phyloP scores from a whole-genome alignment of 2,113 vertebrate genomes.

The Pholis gunnellus region DNA sequence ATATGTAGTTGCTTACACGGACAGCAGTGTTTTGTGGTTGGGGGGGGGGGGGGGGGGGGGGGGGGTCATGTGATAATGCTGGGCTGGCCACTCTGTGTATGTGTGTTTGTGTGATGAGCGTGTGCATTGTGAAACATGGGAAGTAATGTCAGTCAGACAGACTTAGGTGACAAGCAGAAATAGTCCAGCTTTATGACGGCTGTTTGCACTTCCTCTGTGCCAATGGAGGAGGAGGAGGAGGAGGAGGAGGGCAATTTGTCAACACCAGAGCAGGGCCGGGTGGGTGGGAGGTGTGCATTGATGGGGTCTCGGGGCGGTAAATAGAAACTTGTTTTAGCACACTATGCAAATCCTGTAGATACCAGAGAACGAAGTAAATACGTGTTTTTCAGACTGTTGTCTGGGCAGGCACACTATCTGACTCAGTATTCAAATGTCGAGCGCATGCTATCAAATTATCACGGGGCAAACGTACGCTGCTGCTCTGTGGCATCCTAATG shows the following conservation, averaged over 20 bases:
- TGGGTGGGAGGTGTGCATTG: conserved; percentile 31
- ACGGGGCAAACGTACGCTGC: background rate
- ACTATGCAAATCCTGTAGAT: conserved; percentile 58
- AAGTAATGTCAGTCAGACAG: conserved; percentile 80
- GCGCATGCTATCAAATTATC: background rate
- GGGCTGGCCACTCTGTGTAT: conserved; percentile 68
- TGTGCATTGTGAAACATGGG: conserved; percentile 86
- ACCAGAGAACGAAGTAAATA: conserved; percentile 9
- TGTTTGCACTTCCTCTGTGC: conserved; percentile 77
- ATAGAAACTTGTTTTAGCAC: conserved; percentile 63
- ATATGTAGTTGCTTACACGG: conserved; percentile 44
- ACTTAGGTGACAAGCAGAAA: conserved; percentile 76
- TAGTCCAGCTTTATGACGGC: conserved; percentile 64
- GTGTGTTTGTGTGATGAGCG: conserved; percentile 67
- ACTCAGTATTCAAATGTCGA: conserved; percentile 64
- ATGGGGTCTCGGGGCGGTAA: conserved; percentile 37
- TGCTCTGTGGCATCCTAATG: background rate
- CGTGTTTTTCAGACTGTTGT: conserved; percentile 15
- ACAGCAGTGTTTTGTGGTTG: conserved; percentile 58
- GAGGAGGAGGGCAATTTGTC: conserved; percentile 59
- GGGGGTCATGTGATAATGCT: conserved; percentile 74
- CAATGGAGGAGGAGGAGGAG: conserved; percentile 57
- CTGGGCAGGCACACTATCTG: conserved; percentile 17
- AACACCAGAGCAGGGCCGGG: conserved; percentile 45
- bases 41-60: conserved; percentile 8